Percentiles rank a stretch among this genome's conserved stretches.
Evolutionary conservation across 2,113 vertebrate species (phyloP).

Genomic region (Tor tambroides): DNA sequence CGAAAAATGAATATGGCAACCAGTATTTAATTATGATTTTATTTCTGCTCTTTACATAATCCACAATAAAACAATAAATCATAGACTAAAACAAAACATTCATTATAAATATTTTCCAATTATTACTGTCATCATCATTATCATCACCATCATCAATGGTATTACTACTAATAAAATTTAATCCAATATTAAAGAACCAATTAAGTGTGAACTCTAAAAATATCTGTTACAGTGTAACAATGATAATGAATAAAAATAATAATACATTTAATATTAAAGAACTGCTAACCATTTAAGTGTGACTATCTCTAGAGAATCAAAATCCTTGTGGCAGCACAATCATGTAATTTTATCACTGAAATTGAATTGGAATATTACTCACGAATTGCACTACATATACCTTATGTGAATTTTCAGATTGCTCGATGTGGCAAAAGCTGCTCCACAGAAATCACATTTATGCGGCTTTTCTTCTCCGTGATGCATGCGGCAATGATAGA

Average conservation of each 20-base stretch:
- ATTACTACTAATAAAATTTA: not conserved
- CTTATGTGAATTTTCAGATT: constrained; percentile 90
- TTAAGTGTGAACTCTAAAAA: not conserved
- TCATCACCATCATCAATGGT: not conserved
- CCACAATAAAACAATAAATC: no score
- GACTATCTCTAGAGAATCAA: no score
- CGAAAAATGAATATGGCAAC: not conserved
- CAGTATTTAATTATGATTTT: no score
- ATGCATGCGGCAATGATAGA: constrained; percentile 91
- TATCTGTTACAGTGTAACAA: not conserved
- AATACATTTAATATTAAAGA: not conserved
- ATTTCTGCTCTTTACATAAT: no score
- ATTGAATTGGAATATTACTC: not conserved
- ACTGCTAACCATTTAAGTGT: no score
- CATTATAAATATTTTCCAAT: not conserved
- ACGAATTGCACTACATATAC: constrained; percentile 64
- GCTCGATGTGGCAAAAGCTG: constrained; percentile 89
- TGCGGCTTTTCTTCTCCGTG: constrained; percentile 92
- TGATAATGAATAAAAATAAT: not conserved
- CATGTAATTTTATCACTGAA: not conserved
- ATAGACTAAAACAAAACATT: not conserved
- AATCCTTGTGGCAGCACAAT: not conserved
- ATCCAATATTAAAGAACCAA: no score
- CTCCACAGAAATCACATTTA: constrained; percentile 85
- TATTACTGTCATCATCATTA: not conserved